Evolutionary conservation across 2,113 vertebrate species (phyloP).

Genomic region (Silurus asotus): DNA sequence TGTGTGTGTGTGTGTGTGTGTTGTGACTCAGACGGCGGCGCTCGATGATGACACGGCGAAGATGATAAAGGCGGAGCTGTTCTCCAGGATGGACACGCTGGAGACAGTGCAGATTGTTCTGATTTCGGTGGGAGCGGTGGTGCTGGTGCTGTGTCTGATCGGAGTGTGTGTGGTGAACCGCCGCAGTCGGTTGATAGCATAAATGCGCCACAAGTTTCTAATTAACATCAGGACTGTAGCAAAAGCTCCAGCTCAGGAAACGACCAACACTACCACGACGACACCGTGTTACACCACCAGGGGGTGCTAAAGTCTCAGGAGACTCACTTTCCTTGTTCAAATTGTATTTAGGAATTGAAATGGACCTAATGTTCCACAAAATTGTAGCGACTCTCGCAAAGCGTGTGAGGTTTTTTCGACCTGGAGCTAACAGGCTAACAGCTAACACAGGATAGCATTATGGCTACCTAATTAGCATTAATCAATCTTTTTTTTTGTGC

Average conservation of each 20-base stretch:
- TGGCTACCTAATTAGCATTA: not conserved
- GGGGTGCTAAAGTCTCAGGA: not conserved
- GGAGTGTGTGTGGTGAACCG: slow-evolving; percentile 66
- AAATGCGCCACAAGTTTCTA: not conserved
- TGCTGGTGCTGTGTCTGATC: slow-evolving; percentile 73
- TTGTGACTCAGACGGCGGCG: slow-evolving; percentile 75
- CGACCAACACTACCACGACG: no score
- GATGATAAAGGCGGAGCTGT: slow-evolving; percentile 77
- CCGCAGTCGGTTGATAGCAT: not conserved
- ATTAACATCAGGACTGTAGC: slow-evolving; percentile 16
- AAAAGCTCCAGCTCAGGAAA: slow-evolving; percentile 21
- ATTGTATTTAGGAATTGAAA: not conserved
- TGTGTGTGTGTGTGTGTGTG: not conserved
- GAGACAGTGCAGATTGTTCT: slow-evolving; percentile 69
- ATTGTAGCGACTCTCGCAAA: not conserved
- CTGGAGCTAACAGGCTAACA: not conserved
- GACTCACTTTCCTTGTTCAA: not conserved
- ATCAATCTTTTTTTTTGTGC: not conserved
- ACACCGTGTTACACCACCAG: not conserved
- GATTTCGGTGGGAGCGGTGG: slow-evolving; percentile 67
- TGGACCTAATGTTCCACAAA: not conserved
- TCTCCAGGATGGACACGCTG: slow-evolving; percentile 69
- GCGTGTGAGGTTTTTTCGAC: not conserved
- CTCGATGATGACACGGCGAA: slow-evolving; percentile 82
- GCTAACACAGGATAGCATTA: not conserved